Evolutionary conservation across 2,113 vertebrate species (phyloP).

Genomic region (Amblyopsis rosae): DNA sequence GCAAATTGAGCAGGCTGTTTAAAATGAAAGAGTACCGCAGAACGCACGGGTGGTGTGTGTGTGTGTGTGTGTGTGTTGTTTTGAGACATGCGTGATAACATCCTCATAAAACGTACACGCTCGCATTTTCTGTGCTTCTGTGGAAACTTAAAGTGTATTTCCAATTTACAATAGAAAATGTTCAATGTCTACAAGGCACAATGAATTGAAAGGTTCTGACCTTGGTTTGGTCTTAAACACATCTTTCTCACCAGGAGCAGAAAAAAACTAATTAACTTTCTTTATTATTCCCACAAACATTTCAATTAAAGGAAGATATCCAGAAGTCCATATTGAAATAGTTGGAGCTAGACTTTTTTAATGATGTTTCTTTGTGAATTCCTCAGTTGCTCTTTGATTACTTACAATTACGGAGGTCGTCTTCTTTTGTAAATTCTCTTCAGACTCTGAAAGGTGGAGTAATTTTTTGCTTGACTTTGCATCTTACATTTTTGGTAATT

Average conservation of each 20-base stretch:
- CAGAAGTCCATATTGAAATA: conserved; percentile 50
- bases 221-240: conserved; percentile 60
- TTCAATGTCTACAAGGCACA: conserved; percentile 23
- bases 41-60: conserved; percentile 22
- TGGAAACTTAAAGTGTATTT: conserved; percentile 56
- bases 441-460: too few relatives aligned
- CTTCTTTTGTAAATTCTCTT: too few relatives aligned
- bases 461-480: too few relatives aligned
- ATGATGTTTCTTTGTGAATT: conserved; percentile 50
- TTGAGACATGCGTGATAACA: conserved; percentile 22
- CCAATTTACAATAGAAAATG: conserved; percentile 7
- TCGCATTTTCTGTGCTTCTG: conserved; percentile 32
- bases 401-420: conserved; percentile 29
- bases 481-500: too few relatives aligned
- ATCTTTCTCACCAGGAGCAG: conserved; percentile 43
- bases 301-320: conserved; percentile 53
- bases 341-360: conserved; percentile 29
- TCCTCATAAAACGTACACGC: conserved; percentile 20
- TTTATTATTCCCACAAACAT: conserved; percentile 20
- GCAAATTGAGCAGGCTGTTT: conserved; percentile 46
- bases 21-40: conserved; percentile 1
- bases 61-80: conserved; percentile 14
- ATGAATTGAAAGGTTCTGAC: conserved; percentile 52
- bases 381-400: conserved; percentile 53
- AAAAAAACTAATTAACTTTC: conserved; percentile 60